These are phyloP conservation scores for Meliscaeva auricollis DNA, from an alignment of 2,888 invertebrate species.

Conservation along the genomic window DNA sequence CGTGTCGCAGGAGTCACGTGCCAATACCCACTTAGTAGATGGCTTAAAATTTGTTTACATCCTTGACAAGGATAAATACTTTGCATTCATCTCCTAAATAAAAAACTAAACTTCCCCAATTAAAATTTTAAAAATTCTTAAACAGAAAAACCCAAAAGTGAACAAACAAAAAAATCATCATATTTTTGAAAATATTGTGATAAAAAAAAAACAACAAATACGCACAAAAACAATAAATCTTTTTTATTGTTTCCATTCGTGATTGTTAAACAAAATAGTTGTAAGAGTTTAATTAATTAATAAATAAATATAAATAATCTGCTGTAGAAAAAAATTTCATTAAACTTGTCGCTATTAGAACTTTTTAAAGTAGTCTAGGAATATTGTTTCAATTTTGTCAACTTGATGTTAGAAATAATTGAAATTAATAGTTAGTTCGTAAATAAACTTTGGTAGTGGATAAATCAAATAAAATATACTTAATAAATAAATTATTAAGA, in stretches of 20 bases:
- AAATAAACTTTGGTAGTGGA: not conserved
- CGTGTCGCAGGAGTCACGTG: slow-evolving; percentile 72
- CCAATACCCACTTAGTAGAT: slow-evolving; percentile 57
- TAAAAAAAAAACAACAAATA: slow-evolving; percentile 67
- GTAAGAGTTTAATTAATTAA: slow-evolving; percentile 2
- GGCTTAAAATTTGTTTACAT: slow-evolving; percentile 73
- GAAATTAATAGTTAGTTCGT: not conserved
- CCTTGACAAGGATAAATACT: slow-evolving; percentile 56
- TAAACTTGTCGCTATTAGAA: not conserved
- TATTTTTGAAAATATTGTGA: slow-evolving; percentile 51
- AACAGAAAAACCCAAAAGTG: no score
- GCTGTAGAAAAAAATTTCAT: slow-evolving; percentile 11
- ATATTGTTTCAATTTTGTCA: slow-evolving; percentile 5
- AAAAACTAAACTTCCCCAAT: slow-evolving; percentile 29
- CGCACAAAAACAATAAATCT: slow-evolving; percentile 70
- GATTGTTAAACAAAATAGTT: slow-evolving; percentile 44
- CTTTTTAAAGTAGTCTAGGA: slow-evolving; percentile 7
- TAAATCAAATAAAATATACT: not conserved
- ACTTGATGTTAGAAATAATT: slow-evolving; percentile 11
- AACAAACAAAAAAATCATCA: not conserved
- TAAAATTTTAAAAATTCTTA: not conserved
- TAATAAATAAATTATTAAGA: not conserved
- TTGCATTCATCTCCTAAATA: not conserved
- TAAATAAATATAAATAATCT: not conserved
- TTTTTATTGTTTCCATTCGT: slow-evolving; percentile 45